phyloP scores from a whole-genome alignment of 2,113 vertebrate species.

The Platycercus adscitus region DNA sequence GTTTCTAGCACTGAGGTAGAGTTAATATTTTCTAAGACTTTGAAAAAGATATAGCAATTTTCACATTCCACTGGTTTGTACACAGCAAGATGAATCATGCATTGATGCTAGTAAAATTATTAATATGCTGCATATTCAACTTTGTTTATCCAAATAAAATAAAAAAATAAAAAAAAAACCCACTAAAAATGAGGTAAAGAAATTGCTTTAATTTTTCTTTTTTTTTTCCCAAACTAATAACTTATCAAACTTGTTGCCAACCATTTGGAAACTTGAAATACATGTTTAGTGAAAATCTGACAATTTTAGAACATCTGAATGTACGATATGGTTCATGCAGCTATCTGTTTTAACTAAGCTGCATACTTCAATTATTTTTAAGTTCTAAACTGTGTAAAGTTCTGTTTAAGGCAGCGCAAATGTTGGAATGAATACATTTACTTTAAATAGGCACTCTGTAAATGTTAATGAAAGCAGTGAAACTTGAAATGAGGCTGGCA shows the following conservation, averaged over 20 bases:
- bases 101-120: background rate
- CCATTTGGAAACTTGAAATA: background rate
- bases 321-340: background rate
- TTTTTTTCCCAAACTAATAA: background rate
- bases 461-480: slow-evolving; percentile 71
- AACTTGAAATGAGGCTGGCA: slow-evolving; percentile 43
- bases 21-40: background rate
- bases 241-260: background rate
- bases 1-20: background rate
- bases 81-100: background rate
- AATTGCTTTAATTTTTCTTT: background rate
- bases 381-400: slow-evolving; percentile 25
- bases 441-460: slow-evolving; percentile 55
- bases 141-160: slow-evolving; percentile 18
- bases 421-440: slow-evolving; percentile 58
- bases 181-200: background rate
- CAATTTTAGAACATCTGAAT: background rate
- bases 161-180: background rate
- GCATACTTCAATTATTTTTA: background rate
- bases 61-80: background rate
- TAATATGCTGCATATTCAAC: background rate
- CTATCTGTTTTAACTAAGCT: background rate
- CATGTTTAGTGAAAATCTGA: background rate
- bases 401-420: slow-evolving; percentile 45
- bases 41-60: background rate